Conservation (phyloP, 2,113 vertebrate species). For the Mesembrinibis cayennensis region DNA sequence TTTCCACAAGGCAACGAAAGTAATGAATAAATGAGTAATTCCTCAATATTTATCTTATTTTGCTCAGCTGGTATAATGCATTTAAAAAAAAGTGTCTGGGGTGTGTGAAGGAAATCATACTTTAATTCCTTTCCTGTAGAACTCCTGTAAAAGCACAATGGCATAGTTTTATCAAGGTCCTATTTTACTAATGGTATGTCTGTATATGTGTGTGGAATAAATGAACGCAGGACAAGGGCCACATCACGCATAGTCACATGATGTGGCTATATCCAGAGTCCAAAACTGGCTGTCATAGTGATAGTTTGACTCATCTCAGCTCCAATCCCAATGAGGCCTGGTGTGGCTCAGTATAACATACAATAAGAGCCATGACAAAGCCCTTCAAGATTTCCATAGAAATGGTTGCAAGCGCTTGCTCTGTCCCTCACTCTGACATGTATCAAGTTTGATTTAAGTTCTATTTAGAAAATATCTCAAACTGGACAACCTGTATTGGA, state of each 20-base stretch:
- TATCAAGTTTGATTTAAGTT: neutral
- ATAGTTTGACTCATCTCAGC: neutral
- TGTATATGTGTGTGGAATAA: neutral
- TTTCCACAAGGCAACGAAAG: neutral
- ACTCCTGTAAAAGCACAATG: neutral
- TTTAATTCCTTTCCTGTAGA: neutral
- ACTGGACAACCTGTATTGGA: neutral
- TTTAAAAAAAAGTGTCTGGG: neutral
- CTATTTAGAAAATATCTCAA: neutral
- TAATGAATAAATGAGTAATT: neutral
- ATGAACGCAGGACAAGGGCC: neutral
- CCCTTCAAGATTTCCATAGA: neutral
- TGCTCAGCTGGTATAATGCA: neutral
- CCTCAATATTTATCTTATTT: neutral
- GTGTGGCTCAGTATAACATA: neutral
- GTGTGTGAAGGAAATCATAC: neutral
- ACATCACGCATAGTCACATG: neutral
- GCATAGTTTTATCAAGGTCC: neutral
- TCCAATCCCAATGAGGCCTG: accelerated
- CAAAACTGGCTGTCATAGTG: neutral
- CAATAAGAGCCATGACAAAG: neutral
- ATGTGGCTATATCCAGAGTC: neutral
- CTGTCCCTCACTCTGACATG: neutral
- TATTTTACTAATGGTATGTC: neutral
- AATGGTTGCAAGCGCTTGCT: neutral